Evolutionary conservation across 2,797 vertebrate species (phyloP), one percentile per base, ranked within the genome.

Genomic region (Mallotus villosus): DNA sequence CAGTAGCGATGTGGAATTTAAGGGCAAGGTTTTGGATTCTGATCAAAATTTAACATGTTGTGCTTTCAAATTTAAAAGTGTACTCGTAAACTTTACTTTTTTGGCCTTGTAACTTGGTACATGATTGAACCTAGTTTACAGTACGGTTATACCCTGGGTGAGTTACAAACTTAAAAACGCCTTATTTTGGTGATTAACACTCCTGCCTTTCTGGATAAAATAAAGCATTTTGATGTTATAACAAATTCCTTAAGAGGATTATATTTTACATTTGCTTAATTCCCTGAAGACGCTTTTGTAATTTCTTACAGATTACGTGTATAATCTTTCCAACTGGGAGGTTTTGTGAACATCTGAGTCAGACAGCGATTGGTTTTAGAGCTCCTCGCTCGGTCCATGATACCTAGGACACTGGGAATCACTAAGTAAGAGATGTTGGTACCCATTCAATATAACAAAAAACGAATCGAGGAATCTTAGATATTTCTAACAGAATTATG

Each of bases 231-330:
- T 81, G 69, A 21, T 68, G 51, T 70, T 68, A 75, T 62, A 81
- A 76, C 34, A 79, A 79, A 84, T 82, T 81, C 69, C 82, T 78
- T 73, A 61, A 70, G 62, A 67, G 80, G 85, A 90, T 90, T 88
- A 87, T 57, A 82, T 77, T 81, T 74, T 73, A 78, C 80, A 77
- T 87, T 87, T 73, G 62, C 75, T 60, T 85, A 85, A 87, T 85
- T 85, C 83, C 78, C 75, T 32, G 67, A 77, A 69, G 63, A 83
- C 12, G 64, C 53, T 78, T 81, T 78, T 79, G 55, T 82, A 81
- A 68, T 80, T 77, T 74, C 65, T 72, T 81, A 62, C 68, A 80
- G 83, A 84, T 88, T 86, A 86, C 61, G 17, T 78, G 71, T 53
- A 27, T 86, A 87, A 89, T 88, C 83, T 80, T 71, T 78, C 63